Evolutionary conservation across 1,140 invertebrate species (phyloP), one percentile per base, ranked within the genome.

Genomic region (Metaphire vulgaris): DNA sequence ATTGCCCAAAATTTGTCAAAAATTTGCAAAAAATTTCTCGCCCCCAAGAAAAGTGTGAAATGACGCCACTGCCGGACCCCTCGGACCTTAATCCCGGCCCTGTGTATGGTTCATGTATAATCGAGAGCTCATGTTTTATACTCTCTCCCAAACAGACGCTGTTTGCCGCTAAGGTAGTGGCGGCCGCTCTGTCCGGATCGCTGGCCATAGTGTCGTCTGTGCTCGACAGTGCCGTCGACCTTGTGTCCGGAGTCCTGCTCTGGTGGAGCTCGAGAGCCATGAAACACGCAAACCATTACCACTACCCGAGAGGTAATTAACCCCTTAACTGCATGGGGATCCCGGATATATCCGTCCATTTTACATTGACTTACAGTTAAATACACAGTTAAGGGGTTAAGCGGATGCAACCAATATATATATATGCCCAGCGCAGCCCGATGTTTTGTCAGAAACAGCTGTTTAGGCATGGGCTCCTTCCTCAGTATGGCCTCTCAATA

Each of bases 181-280:
- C 83, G 12, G 83, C 83, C 0, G 78, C 79, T n/a, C 56, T 86
- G 29, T 86, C 83, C 29, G 84, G 85, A 28, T 86, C 84, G 16
- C 75, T 84, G 31, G 82, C 83, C 2, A 83, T 84, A 64, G 80
- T 84, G 31, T 83, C 82, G 12, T 81, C 81, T 21, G 69, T 85
- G 26, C 79, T 85, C 16, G 83, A 85, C 80, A 84, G 82, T 12
- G 73, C 80, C 1, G 83, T 85, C 0, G 83, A 85, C 75, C 82
- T 85, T 31, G 83, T 84, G 2, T 81, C 80, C 33, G 84, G 83
- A 15, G 33, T 80, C 16, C 33, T 85, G n/a, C 83, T 85, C 66
- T 84, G 81, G 79, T 32, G 80, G 14, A 83, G 83, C 1, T 72
- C 73, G 12, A 66, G 84, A 30, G 80, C 81, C 28, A 85, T 84